Evolutionary conservation across 2,113 vertebrate genomes (phyloP).

Genomic region (Tachysurus fulvidraco): DNA sequence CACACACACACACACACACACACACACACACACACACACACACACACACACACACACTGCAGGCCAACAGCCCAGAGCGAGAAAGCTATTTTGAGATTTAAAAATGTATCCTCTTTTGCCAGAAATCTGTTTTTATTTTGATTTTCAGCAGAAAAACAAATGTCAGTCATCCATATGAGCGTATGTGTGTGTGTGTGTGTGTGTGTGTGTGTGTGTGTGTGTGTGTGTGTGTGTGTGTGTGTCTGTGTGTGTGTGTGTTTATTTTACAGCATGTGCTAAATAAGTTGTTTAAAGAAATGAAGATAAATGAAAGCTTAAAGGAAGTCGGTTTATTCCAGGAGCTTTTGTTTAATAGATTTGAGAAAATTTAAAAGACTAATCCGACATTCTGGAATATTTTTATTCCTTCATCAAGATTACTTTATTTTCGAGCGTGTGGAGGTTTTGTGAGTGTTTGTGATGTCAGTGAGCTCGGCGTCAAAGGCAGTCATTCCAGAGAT

Average conservation of each 20-base stretch:
- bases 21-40: constrained; percentile 32
- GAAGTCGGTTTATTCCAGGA: neutral
- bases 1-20: constrained; percentile 11
- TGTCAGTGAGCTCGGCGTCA: constrained; percentile 39
- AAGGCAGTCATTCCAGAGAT: constrained; percentile 62
- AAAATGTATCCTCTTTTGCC: constrained; percentile 6
- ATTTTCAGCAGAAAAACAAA: constrained; percentile 20
- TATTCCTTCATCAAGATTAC: neutral
- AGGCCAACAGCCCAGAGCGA: constrained; percentile 34
- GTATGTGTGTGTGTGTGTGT: neutral
- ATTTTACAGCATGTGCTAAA: neutral
- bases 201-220: neutral
- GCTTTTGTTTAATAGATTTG: neutral
- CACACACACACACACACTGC: neutral
- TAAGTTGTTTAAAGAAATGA: neutral
- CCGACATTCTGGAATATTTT: neutral
- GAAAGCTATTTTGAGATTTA: constrained; percentile 27
- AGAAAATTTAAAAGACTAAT: neutral
- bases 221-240: neutral
- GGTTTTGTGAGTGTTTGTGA: constrained; percentile 9
- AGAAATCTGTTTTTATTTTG: constrained; percentile 12
- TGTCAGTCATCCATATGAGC: neutral
- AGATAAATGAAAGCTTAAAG: neutral
- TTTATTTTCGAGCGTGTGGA: neutral
- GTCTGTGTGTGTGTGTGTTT: neutral